A percentile compares a stretch with the other conserved stretches of the same genome.
phyloP scores from a whole-genome alignment of 2,797 vertebrate genomes.

The Cheirogaleus major region DNA sequence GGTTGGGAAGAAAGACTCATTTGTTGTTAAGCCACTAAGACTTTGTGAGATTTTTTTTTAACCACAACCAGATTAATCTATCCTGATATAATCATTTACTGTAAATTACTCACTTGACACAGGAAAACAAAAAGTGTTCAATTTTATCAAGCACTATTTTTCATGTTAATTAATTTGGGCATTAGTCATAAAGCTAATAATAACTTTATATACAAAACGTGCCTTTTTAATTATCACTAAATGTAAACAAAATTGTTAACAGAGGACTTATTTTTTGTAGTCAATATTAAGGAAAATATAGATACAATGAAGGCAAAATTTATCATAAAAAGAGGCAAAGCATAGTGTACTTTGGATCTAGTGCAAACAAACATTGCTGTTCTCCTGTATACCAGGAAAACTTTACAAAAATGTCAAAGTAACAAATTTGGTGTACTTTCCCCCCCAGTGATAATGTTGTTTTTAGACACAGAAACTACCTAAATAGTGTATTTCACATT shows the following conservation, averaged over 20 bases:
- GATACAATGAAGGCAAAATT: background rate
- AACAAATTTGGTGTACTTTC: background rate
- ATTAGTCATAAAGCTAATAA: background rate
- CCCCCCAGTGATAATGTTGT: background rate
- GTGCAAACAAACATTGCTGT: background rate
- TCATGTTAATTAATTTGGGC: background rate
- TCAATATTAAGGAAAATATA: background rate
- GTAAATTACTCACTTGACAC: background rate
- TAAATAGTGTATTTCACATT: background rate
- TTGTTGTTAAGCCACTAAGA: background rate
- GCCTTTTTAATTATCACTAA: background rate
- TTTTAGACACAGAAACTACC: conserved; percentile 17
- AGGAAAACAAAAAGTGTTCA: background rate
- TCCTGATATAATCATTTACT: background rate
- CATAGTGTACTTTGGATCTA: background rate
- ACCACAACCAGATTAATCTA: background rate
- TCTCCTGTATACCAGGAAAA: background rate
- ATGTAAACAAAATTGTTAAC: background rate
- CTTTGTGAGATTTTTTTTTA: background rate
- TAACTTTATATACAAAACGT: background rate
- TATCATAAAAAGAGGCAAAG: background rate
- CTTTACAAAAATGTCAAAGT: background rate
- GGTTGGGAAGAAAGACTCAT: background rate
- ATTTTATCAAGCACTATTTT: background rate
- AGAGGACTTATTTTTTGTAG: background rate